These are phyloP conservation scores for Scleropages formosus DNA, from an alignment of 2,797 vertebrate species.

Conservation along the genomic window DNA sequence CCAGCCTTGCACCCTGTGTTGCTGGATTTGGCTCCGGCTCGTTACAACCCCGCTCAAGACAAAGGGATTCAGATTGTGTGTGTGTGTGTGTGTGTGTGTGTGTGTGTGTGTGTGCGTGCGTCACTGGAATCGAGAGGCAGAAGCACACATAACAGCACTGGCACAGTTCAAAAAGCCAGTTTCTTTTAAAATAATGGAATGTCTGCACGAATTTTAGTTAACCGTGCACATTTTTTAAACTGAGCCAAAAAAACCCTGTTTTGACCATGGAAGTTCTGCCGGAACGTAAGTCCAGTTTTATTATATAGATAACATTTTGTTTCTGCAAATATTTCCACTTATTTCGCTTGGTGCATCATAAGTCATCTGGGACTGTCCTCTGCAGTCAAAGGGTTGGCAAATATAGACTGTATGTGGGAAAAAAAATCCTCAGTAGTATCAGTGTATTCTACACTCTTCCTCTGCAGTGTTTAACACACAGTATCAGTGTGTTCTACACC, in stretches of 20 bases:
- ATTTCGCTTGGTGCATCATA: slow-evolving; percentile 44
- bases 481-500: neutral
- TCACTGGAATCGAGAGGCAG: too few species aligned
- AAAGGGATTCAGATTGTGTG: too few species aligned
- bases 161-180: too few species aligned
- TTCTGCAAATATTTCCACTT: slow-evolving; percentile 47
- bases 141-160: too few species aligned
- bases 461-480: neutral
- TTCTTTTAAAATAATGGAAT: too few species aligned
- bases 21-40: too few species aligned
- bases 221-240: neutral
- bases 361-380: slow-evolving; percentile 58
- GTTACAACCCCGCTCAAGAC: too few species aligned
- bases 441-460: neutral
- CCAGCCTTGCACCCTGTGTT: too few species aligned
- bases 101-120: too few species aligned
- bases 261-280: slow-evolving; percentile 14
- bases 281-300: slow-evolving; percentile 35
- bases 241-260: neutral
- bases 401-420: slow-evolving; percentile 40
- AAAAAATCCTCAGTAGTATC: neutral
- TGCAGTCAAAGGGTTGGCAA: slow-evolving; percentile 50
- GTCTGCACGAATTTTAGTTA: too few species aligned
- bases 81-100: too few species aligned
- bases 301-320: slow-evolving; percentile 30